These are phyloP conservation scores for Machimus atricapillus DNA, from an alignment of 2,888 invertebrate species.

Conservation along the genomic window DNA sequence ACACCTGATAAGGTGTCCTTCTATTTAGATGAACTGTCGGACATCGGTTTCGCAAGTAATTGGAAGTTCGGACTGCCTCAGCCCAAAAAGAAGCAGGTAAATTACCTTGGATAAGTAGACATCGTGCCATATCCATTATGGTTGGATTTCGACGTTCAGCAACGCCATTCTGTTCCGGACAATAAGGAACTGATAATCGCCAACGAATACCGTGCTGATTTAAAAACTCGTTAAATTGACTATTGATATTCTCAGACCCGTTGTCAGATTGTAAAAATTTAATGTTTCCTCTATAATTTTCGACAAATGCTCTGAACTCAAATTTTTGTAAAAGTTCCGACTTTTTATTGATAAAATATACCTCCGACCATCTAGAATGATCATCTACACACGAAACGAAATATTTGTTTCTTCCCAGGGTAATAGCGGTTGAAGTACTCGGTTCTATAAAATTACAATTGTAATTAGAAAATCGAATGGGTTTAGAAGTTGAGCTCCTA, in stretches of 20 bases:
- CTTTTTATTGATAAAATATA: slow-evolving; percentile 44
- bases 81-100: slow-evolving; percentile 48
- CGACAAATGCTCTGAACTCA: slow-evolving; percentile 41
- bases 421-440: too few relatives aligned
- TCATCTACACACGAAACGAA: slow-evolving; percentile 48
- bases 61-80: slow-evolving; percentile 42
- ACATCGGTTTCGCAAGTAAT: slow-evolving; percentile 42
- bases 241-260: slow-evolving; percentile 21
- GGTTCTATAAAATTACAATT: too few relatives aligned
- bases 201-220: background rate
- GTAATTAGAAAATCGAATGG: too few relatives aligned
- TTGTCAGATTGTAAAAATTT: slow-evolving; percentile 31
- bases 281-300: slow-evolving; percentile 40
- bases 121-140: slow-evolving; percentile 48
- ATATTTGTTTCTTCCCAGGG: slow-evolving; percentile 41
- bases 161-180: slow-evolving; percentile 41
- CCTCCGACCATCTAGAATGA: slow-evolving; percentile 18
- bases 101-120: slow-evolving; percentile 45
- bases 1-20: slow-evolving; percentile 48
- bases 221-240: background rate
- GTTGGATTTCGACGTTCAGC: slow-evolving; percentile 26
- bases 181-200: slow-evolving; percentile 3
- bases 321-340: slow-evolving; percentile 41
- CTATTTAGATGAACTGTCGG: slow-evolving; percentile 19
- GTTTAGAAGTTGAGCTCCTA: too few relatives aligned